A percentile compares a stretch with the other conserved stretches of the same genome.
These are phyloP conservation scores for Standfussiana lucernea DNA, from an alignment of 2,888 invertebrate genomes.

Conservation along the genomic window DNA sequence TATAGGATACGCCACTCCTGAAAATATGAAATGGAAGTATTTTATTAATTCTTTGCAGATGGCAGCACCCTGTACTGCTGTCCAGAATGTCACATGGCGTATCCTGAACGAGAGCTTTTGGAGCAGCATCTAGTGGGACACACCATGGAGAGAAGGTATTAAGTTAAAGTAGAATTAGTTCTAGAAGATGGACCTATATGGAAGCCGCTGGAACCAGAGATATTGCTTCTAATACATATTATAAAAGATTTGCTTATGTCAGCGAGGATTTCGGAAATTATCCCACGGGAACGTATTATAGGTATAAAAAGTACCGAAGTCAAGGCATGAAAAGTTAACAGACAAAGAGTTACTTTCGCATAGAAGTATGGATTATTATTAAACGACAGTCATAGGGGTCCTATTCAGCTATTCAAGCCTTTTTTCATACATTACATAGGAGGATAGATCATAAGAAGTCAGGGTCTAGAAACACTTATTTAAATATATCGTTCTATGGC, in stretches of 20 bases:
- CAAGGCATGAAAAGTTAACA: not conserved
- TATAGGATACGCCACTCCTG: not conserved
- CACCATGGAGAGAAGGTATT: conserved; percentile 94
- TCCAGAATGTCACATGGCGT: conserved; percentile 97
- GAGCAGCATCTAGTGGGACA: conserved; percentile 97
- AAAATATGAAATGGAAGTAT: not conserved
- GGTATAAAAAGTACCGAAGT: not conserved
- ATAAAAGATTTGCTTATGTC: not conserved
- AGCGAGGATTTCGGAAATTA: not conserved
- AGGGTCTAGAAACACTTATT: not conserved
- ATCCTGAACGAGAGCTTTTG: conserved; percentile 95
- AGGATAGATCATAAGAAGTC: not conserved
- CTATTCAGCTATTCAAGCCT: not conserved
- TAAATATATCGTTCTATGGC: not conserved
- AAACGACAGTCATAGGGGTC: not conserved
- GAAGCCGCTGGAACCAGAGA: not conserved
- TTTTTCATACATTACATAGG: not conserved
- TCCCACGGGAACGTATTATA: not conserved
- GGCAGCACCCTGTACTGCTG: conserved; percentile 96
- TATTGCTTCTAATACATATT: not conserved
- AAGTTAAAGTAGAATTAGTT: not conserved
- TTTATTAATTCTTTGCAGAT: conserved; percentile 83
- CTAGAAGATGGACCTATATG: not conserved
- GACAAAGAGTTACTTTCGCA: not conserved
- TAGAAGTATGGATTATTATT: not conserved